Conservation (phyloP, 64 coral and sea anemone species). For the Montipora cactus region DNA sequence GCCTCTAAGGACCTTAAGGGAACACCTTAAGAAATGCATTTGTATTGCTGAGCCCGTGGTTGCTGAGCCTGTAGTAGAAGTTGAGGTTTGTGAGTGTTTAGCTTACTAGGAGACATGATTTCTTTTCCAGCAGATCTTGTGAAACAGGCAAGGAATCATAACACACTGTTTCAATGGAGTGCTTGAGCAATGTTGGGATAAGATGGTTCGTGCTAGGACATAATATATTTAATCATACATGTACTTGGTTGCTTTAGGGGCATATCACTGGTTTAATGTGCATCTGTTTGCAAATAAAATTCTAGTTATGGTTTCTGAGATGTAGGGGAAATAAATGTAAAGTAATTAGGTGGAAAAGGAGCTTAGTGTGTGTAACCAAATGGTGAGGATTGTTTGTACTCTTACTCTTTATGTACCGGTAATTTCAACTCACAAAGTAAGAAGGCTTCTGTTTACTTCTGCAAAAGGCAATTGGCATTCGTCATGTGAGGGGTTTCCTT, state of each 20-base stretch:
- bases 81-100: slow-evolving; percentile 6
- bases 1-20: background rate
- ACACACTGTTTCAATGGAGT: slow-evolving; percentile 8
- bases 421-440: background rate
- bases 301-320: slow-evolving; percentile 1
- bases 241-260: background rate
- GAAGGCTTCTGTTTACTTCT: background rate
- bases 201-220: background rate
- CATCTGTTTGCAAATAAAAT: slow-evolving; percentile 5
- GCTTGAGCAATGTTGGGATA: slow-evolving; percentile 8
- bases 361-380: background rate
- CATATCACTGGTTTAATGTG: slow-evolving; percentile 3
- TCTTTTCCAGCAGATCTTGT: slow-evolving; percentile 2
- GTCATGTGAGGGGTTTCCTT: slow-evolving; percentile 8
- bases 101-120: background rate
- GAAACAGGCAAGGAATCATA: slow-evolving; percentile 9
- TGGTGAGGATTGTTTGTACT: background rate
- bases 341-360: background rate
- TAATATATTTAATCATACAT: background rate
- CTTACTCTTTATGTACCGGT: background rate
- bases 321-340: background rate
- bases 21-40: slow-evolving; percentile 7
- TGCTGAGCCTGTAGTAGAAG: background rate
- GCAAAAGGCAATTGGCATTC: background rate
- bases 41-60: background rate